Conservation (phyloP, 2,797 vertebrate genomes). For the Pseudomugil gertrudae region DNA sequence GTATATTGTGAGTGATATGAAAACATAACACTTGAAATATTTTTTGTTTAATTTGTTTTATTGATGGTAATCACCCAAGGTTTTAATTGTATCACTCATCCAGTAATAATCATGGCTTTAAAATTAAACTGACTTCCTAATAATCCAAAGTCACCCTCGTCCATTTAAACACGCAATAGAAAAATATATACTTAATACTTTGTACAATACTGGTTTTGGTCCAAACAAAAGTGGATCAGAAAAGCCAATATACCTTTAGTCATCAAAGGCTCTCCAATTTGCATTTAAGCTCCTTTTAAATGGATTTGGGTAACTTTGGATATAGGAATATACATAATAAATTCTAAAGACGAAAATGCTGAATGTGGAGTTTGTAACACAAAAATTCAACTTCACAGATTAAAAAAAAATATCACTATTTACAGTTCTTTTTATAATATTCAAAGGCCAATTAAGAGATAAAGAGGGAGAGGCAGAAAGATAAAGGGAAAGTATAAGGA, state of each 20-base stretch:
- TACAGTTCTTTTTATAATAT: slow-evolving; percentile 92
- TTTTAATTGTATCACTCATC: slow-evolving; percentile 98
- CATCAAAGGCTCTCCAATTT: slow-evolving; percentile 99
- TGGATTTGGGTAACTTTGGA: slow-evolving; percentile 99
- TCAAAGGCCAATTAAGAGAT: slow-evolving; percentile 89
- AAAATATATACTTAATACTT: slow-evolving; percentile 99
- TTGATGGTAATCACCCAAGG: slow-evolving; percentile 99
- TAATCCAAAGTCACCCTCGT: slow-evolving; percentile 99
- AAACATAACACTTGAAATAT: slow-evolving; percentile 31
- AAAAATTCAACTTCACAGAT: slow-evolving; percentile 96
- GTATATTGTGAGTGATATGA: background rate
- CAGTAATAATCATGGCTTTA: slow-evolving; percentile 99
- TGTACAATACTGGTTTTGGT: slow-evolving; percentile 99
- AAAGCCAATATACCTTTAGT: slow-evolving; percentile 99
- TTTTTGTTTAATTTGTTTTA: slow-evolving; percentile 93
- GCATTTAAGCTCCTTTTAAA: slow-evolving; percentile 98
- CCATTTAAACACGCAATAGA: slow-evolving; percentile 99
- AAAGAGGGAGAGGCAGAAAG: slow-evolving; percentile 52
- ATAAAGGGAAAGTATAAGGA: slow-evolving; percentile 64
- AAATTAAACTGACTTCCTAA: slow-evolving; percentile 99
- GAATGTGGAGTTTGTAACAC: slow-evolving; percentile 91
- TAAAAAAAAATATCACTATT: slow-evolving; percentile 91
- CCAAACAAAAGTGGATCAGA: slow-evolving; percentile 99
- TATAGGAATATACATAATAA: slow-evolving; percentile 99
- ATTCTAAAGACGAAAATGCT: slow-evolving; percentile 97